These are phyloP conservation scores for Hirtodrosophila duncani DNA, from an alignment of 2,888 invertebrate species.

Conservation along the genomic window DNA sequence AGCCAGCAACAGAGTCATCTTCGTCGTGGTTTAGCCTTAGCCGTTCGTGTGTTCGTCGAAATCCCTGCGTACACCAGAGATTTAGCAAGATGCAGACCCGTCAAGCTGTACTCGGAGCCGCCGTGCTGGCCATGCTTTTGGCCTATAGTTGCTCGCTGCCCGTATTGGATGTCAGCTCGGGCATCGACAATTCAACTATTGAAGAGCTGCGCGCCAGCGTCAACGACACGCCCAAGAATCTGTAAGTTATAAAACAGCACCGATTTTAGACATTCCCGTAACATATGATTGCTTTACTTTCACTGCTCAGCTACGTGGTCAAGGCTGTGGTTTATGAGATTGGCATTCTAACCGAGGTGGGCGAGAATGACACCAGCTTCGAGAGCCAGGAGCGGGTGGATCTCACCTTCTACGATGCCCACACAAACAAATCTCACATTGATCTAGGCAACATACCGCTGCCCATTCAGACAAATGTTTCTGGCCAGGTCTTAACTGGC, in stretches of 20 bases:
- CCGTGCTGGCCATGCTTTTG: conserved; percentile 60
- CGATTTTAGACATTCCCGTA: not conserved
- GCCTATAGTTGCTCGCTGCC: conserved; percentile 65
- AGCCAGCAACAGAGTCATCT: conserved; percentile 1
- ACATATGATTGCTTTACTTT: not conserved
- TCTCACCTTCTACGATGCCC: conserved; percentile 80
- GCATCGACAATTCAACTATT: conserved; percentile 73
- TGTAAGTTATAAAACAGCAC: conserved; percentile 60
- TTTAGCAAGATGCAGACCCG: conserved; percentile 54
- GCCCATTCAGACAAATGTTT: conserved; percentile 80
- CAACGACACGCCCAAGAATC: conserved; percentile 74
- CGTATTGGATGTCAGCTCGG: conserved; percentile 62
- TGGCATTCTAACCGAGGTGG: conserved; percentile 81
- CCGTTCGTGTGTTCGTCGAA: not conserved
- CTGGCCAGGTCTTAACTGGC: conserved; percentile 80
- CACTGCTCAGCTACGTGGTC: conserved; percentile 81
- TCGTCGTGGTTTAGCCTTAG: conserved; percentile 4
- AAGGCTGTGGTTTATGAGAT: conserved; percentile 82
- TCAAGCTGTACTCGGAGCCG: conserved; percentile 55
- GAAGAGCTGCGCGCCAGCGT: conserved; percentile 62
- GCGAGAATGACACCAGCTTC: conserved; percentile 78
- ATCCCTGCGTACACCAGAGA: not conserved
- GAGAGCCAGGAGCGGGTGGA: conserved; percentile 80
- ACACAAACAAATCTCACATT: conserved; percentile 79
- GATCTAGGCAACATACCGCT: conserved; percentile 80